Evolutionary conservation across 2,113 vertebrate genomes (phyloP).

Genomic region (Hippopotamus amphibius): DNA sequence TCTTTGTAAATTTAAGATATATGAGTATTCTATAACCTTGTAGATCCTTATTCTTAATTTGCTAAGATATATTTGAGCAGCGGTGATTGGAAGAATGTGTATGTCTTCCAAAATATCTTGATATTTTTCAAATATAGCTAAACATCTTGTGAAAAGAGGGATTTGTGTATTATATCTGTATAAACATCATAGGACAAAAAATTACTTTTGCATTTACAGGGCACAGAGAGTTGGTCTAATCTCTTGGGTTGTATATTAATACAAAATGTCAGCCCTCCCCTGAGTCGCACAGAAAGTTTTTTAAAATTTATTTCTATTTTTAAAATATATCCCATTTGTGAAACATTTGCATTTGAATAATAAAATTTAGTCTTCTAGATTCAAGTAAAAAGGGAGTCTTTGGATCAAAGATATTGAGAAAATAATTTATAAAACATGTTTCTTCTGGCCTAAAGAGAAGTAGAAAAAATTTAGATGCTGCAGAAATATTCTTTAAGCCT

Average conservation of each 20-base stretch:
- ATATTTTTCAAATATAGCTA: conserved; percentile 16
- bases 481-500: not conserved
- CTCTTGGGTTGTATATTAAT: not conserved
- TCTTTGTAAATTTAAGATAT: not conserved
- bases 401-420: conserved; percentile 5
- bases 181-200: not conserved
- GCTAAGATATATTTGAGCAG: conserved; percentile 19
- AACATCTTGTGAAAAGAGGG: not conserved
- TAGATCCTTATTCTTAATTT: not conserved
- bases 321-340: not conserved
- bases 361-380: not conserved
- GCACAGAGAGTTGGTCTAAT: not conserved
- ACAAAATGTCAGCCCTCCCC: not conserved
- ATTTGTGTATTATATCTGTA: not conserved
- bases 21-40: not conserved
- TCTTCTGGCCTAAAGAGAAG: not conserved
- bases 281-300: not conserved
- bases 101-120: not conserved
- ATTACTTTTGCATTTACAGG: not conserved
- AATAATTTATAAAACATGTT: not conserved
- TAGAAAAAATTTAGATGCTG: not conserved
- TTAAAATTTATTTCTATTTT: not conserved
- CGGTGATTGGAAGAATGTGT: not conserved
- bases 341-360: conserved; percentile 49
- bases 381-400: not conserved